Evolutionary conservation across 2,888 invertebrate species (phyloP), one percentile per base, ranked within the genome.

Genomic region (Pimpla rufipes): DNA sequence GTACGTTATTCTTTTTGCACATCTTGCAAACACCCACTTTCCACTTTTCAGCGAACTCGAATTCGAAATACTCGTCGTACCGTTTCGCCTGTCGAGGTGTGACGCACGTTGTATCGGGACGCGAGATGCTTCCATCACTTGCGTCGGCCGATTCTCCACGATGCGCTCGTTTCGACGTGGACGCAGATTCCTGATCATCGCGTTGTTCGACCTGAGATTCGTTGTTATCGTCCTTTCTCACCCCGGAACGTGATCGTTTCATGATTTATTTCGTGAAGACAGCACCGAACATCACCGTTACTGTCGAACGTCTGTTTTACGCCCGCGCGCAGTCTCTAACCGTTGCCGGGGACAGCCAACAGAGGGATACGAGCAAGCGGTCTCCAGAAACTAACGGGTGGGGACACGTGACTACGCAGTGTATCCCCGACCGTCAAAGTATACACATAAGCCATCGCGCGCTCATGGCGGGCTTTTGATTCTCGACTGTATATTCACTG

Each of bases 21-120:
- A 64, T 21, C 18, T 64, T 64, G 21, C 64, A 64, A 45, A 64
- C 11, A 42, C 64, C 23, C 16, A 64, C 40, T 64, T 64, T 42
- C 21, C 16, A n/a, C n/a, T 13, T 13, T 45, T 45, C n/a, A 13
- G 3, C 45, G 45, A 45, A 11, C n/a, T 45, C n/a, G 45, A 45
- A 45, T 4, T 45, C 13, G 45, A 45, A 45, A 13, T 13, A 45
- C n/a, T 13, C 45, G n/a, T 45, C 45, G 45, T 45, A 45, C 11
- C n/a, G 45, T 45, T 45, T 45, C 40, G 3, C 29, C 29, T 57
- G 21, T 21, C 57, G 29, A 23, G 57, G 10, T 23, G 11, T 45
- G 45, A 45, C 45, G 11, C 10, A 45, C 45, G 45, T 13, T 45
- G 2, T 13, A 45, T 45, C 45, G 45, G 45, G 45, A 13, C n/a